Evolutionary conservation across 2,888 invertebrate species (phyloP), one percentile per base, ranked within the genome.

Genomic region (Ferdinandea cuprea): DNA sequence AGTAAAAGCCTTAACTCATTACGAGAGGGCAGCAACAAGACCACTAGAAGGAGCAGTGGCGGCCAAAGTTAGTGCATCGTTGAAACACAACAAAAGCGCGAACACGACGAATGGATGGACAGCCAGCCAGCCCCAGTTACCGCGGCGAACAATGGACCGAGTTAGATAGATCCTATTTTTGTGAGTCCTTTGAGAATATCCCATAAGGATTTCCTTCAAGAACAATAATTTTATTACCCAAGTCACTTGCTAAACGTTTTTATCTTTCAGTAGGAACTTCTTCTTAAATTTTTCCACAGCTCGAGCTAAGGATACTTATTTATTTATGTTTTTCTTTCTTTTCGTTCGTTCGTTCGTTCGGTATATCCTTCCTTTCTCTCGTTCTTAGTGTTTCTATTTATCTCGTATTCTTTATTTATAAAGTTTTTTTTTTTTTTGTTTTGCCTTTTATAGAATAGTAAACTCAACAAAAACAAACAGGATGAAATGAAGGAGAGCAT

Each of bases 161-260:
- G 40, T 13, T 56, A 11, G 40, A n/a, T 58, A 66, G 71, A 66
- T 66, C 35, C 44, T n/a, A n/a, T 52, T 63, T 61, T 66, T 77
- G 59, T 56, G 35, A 66, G 76, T 76, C 74, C 74, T 81, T 76
- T 25, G 74, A 69, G 73, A 65, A 71, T 77, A 72, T 66, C 40
- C 48, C 76, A 66, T 66, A 72, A 72, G 65, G 71, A 76, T 71
- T 81, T 65, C 50, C 71, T 66, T 56, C 19, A 30, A 32, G 59
- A 77, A 72, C 81, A 81, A 81, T 76, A 59, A 81, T 77, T 81
- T 81, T 76, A 81, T 77, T 76, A 72, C 76, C 59, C 58, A 66
- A 77, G 71, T 61, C 81, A 81, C 71, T 76, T 66, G 81, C 71
- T 81, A 77, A 81, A 81, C 76, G 81, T 72, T 76, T 81, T 81